Evolutionary conservation across 1,140 invertebrate species (phyloP).

Genomic region (Aricia agestis): DNA sequence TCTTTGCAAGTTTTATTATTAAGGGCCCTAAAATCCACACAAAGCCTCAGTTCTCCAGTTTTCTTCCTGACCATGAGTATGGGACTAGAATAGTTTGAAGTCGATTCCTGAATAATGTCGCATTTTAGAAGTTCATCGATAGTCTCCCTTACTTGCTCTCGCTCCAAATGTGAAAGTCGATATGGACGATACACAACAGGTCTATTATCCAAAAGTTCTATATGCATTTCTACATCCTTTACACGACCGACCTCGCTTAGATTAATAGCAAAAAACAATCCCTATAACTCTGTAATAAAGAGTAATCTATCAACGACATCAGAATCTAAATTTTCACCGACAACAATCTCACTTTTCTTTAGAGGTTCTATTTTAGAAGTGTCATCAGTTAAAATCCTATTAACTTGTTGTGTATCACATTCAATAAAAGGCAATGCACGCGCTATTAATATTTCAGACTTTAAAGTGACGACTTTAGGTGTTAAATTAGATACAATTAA

Average conservation of each 20-base stretch:
- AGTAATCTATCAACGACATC: conserved; percentile 13
- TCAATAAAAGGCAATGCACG: conserved; percentile 16
- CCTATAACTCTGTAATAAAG: conserved; percentile 18
- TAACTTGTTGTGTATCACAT: conserved; percentile 13
- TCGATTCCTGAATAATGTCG: conserved; percentile 51
- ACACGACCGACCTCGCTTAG: conserved; percentile 18
- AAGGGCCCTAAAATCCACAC: conserved; percentile 60
- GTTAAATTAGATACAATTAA: conserved; percentile 19
- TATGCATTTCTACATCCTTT: conserved; percentile 17
- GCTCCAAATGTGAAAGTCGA: conserved; percentile 12
- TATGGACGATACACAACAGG: conserved; percentile 18
- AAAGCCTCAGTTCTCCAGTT: conserved; percentile 40
- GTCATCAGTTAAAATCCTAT: conserved; percentile 8
- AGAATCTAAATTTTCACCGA: neutral
- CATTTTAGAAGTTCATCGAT: conserved; percentile 17
- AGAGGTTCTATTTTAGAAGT: conserved; percentile 18
- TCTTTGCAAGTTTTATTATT: conserved; percentile 67
- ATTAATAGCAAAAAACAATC: conserved; percentile 16
- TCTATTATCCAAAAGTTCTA: conserved; percentile 20
- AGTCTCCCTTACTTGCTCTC: conserved; percentile 10
- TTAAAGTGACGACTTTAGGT: conserved; percentile 1
- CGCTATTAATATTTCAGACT: conserved; percentile 2
- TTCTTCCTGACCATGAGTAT: conserved; percentile 42
- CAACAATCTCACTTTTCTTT: conserved; percentile 20
- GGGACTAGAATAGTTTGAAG: conserved; percentile 39